Conservation (phyloP, 2,888 invertebrate species). For the Acrobeloides nanus region DNA sequence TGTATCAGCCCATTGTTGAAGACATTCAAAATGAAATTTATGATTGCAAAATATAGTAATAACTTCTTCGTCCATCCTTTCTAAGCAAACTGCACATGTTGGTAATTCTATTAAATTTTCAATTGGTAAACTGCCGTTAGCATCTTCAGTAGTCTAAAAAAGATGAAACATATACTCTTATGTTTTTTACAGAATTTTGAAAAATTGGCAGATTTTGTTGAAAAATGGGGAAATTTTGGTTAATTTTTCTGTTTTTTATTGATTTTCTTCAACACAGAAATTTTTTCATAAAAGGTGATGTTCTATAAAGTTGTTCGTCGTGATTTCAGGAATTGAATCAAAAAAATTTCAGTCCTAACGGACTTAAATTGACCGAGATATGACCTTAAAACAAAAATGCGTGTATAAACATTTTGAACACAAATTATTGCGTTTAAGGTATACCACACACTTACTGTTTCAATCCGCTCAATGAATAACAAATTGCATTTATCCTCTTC, state of each 20-base stretch:
- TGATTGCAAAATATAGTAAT: conserved; percentile 96
- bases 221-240: no score
- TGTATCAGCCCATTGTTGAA: conserved; percentile 90
- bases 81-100: conserved; percentile 89
- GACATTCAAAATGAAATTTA: conserved; percentile 88
- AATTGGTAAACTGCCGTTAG: conserved; percentile 59
- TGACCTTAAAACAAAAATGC: no score
- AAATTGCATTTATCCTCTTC: conserved; percentile 86
- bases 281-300: no score
- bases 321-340: no score
- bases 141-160: conserved; percentile 15
- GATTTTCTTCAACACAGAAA: not conserved
- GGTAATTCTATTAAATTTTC: conserved; percentile 75
- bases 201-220: not conserved
- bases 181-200: not conserved
- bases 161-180: not conserved
- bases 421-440: no score
- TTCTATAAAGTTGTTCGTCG: no score
- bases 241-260: conserved; percentile 1
- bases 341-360: no score
- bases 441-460: conserved; percentile 63
- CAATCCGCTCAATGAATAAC: conserved; percentile 87
- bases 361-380: no score
- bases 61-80: conserved; percentile 89
- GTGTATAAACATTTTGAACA: no score